phyloP scores from a whole-genome alignment of 2,888 invertebrate species.

The Pilophorus perplexus region DNA sequence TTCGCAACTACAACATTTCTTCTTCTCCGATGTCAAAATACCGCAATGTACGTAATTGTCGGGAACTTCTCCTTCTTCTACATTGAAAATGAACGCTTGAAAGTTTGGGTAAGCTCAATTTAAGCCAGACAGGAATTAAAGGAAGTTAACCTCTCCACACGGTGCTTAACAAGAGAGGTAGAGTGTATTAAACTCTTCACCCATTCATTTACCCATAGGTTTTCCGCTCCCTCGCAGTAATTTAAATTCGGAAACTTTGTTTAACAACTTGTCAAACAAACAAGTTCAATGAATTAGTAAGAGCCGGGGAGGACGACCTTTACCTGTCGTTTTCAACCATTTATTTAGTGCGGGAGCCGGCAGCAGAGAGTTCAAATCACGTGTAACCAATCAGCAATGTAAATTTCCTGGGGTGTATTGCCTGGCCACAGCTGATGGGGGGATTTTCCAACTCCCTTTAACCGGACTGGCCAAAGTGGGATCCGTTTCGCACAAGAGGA shows the following conservation, averaged over 20 bases:
- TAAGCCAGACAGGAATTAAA: too few relatives aligned
- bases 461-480: too few relatives aligned
- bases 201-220: not conserved
- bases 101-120: too few relatives aligned
- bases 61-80: too few relatives aligned
- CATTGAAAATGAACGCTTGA: too few relatives aligned
- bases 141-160: not conserved
- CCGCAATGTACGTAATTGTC: too few relatives aligned
- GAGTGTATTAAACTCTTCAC: slow-evolving; percentile 6
- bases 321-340: slow-evolving; percentile 24
- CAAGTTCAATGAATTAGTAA: slow-evolving; percentile 27
- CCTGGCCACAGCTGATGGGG: too few relatives aligned
- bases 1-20: too few relatives aligned
- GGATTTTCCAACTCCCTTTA: too few relatives aligned
- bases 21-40: too few relatives aligned
- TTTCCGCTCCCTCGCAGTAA: slow-evolving; percentile 9
- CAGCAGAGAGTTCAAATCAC: not conserved
- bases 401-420: not conserved
- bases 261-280: slow-evolving; percentile 26
- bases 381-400: slow-evolving; percentile 17
- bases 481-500: too few relatives aligned
- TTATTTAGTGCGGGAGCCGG: slow-evolving; percentile 16
- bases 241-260: slow-evolving; percentile 26
- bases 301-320: not conserved
- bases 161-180: not conserved